These are phyloP conservation scores for Standfussiana lucernea DNA, from an alignment of 2,888 invertebrate genomes.

Conservation along the genomic window DNA sequence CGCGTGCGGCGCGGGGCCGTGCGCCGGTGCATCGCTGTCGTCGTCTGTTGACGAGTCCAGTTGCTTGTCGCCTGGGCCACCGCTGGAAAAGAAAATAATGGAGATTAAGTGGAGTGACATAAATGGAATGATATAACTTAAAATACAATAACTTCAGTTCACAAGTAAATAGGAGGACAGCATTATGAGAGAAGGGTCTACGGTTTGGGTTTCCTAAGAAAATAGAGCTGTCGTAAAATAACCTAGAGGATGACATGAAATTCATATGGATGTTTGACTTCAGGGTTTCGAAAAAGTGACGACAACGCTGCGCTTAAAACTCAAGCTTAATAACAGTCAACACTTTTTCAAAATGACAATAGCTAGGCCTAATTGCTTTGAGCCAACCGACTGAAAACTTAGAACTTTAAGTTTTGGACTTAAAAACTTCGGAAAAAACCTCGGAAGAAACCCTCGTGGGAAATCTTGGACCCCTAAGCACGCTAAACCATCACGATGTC, in stretches of 20 bases:
- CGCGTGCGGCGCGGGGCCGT: constrained; percentile 71
- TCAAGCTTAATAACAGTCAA: neutral
- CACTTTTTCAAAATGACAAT: neutral
- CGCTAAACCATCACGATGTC: neutral
- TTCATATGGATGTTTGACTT: neutral
- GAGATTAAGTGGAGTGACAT: neutral
- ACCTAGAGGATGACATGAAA: neutral
- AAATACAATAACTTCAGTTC: neutral
- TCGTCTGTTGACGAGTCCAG: constrained; percentile 87
- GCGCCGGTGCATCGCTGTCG: constrained; percentile 84
- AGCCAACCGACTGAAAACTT: neutral
- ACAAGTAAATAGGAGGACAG: neutral
- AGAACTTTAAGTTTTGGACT: too few relatives aligned
- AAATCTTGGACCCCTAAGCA: neutral
- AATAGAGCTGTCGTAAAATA: neutral
- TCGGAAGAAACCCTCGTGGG: neutral
- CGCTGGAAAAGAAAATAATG: constrained; percentile 75
- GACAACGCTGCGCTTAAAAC: neutral
- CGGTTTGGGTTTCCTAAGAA: neutral
- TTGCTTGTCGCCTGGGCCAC: constrained; percentile 85
- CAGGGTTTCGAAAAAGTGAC: neutral
- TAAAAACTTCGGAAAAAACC: neutral
- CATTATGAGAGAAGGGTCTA: neutral
- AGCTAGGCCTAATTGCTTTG: neutral
- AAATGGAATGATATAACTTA: neutral